Evolutionary conservation across 2,113 vertebrate species (phyloP).

Genomic region (Notothenia coriiceps): DNA sequence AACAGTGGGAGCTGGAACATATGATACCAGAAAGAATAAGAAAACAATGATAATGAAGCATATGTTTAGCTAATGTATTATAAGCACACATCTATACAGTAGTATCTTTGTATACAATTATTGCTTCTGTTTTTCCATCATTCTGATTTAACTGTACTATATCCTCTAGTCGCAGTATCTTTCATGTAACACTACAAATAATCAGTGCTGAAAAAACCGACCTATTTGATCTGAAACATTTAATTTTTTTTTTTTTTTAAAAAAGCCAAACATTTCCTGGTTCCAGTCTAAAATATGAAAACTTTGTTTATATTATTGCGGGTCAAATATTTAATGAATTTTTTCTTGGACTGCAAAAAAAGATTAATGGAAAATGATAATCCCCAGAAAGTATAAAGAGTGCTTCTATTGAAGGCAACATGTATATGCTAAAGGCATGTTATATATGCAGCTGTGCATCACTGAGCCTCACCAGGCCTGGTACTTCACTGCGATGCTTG

Average conservation of each 20-base stretch:
- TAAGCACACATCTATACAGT: neutral
- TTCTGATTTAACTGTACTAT: neutral
- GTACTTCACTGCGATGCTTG: neutral
- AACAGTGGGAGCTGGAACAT: neutral
- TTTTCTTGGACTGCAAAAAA: neutral
- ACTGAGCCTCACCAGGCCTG: slow-evolving; percentile 8
- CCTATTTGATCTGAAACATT: neutral
- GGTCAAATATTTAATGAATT: neutral
- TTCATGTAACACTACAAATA: neutral
- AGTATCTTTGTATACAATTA: neutral
- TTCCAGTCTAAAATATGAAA: too few relatives aligned
- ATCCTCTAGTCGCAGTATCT: neutral
- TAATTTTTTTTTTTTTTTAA: neutral
- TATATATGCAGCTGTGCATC: slow-evolving; percentile 25
- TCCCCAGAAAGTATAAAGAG: too few relatives aligned
- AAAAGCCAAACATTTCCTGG: neutral
- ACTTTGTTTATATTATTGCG: neutral
- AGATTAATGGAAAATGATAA: too few relatives aligned
- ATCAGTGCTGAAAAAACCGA: neutral
- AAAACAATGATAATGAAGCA: neutral
- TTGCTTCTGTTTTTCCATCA: neutral
- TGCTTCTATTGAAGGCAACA: neutral
- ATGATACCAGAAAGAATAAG: neutral
- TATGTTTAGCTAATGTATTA: neutral
- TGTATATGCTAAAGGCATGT: neutral